phyloP scores from a whole-genome alignment of 1,140 invertebrate genomes.

The Leptonema lineaticorne region DNA sequence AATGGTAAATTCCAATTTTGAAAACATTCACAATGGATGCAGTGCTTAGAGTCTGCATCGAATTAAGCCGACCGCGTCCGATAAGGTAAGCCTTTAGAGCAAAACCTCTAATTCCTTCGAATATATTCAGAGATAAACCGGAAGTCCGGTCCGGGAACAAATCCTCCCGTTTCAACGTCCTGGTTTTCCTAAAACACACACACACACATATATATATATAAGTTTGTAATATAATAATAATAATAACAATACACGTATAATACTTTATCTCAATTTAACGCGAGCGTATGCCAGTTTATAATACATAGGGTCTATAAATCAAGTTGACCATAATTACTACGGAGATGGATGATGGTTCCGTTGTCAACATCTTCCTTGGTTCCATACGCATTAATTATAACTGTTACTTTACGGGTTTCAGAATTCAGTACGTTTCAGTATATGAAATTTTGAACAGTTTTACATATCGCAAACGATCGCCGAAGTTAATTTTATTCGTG shows the following conservation, averaged over 20 bases:
- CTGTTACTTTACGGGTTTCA: too few species aligned
- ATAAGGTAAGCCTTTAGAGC: slow-evolving; percentile 14
- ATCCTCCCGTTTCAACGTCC: too few species aligned
- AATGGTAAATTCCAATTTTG: background rate
- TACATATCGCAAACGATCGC: too few species aligned
- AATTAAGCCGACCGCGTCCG: slow-evolving; percentile 13
- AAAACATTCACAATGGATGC: slow-evolving; percentile 10
- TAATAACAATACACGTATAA: too few species aligned
- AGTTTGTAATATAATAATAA: too few species aligned
- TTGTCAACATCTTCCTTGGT: slow-evolving; percentile 11
- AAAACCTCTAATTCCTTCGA: slow-evolving; percentile 26
- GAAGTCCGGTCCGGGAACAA: background rate
- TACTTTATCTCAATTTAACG: too few species aligned
- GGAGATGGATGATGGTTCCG: slow-evolving; percentile 5
- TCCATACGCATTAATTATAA: slow-evolving; percentile 3
- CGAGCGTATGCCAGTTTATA: background rate
- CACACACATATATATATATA: background rate
- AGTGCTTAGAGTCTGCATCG: slow-evolving; percentile 18
- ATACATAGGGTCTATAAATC: background rate
- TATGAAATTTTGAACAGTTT: too few species aligned
- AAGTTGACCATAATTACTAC: slow-evolving; percentile 8
- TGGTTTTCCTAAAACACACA: too few species aligned
- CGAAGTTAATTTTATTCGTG: too few species aligned
- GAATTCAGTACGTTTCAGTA: too few species aligned
- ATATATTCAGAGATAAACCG: slow-evolving; percentile 25